These are phyloP conservation scores for Drosophila longiperda DNA, from an alignment of 2,888 invertebrate species.

Conservation along the genomic window DNA sequence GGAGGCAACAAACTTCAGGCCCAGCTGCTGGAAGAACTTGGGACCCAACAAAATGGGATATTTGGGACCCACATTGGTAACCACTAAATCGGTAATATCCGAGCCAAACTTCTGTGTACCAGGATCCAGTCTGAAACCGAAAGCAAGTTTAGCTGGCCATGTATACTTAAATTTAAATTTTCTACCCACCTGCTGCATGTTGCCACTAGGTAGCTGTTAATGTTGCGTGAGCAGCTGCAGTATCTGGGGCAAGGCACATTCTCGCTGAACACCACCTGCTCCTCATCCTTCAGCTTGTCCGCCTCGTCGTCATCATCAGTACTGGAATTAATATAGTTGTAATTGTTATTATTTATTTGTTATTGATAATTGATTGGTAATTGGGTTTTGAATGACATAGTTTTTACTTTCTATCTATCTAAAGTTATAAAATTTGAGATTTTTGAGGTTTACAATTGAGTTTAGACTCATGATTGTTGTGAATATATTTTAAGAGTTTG, in stretches of 20 bases:
- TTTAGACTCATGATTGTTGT: neutral
- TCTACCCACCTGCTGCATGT: constrained; percentile 87
- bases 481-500: neutral
- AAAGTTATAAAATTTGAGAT: neutral
- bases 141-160: neutral
- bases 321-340: constrained; percentile 8
- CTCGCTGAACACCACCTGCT: constrained; percentile 82
- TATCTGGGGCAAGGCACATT: constrained; percentile 87
- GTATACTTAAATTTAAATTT: accelerated
- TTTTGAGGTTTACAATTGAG: neutral
- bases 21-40: constrained; percentile 87
- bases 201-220: constrained; percentile 87
- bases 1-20: constrained; percentile 88
- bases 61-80: constrained; percentile 87
- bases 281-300: constrained; percentile 79
- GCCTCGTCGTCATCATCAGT: constrained; percentile 75
- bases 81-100: constrained; percentile 88
- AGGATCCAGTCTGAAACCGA: constrained; percentile 86
- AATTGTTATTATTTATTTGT: neutral
- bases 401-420: neutral
- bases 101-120: constrained; percentile 89
- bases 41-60: constrained; percentile 87
- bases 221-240: constrained; percentile 87
- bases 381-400: neutral
- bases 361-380: neutral